phyloP scores from a whole-genome alignment of 2,113 vertebrate species.

The Hyla sarda region DNA sequence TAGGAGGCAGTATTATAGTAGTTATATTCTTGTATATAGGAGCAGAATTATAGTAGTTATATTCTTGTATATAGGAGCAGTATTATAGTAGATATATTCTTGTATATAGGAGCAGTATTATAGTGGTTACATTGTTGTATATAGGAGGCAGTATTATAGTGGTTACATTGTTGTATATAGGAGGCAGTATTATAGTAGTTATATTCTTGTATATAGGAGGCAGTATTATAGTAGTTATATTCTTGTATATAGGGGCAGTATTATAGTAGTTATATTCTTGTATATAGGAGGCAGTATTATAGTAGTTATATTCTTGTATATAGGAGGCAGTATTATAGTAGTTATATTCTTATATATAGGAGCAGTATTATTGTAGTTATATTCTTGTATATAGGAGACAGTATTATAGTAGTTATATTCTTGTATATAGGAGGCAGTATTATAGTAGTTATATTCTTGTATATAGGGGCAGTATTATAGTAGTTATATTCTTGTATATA shows the following conservation, averaged over 20 bases:
- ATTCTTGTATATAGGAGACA: neutral
- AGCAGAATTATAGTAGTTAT: too few relatives aligned
- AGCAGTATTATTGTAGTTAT: neutral
- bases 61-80: neutral
- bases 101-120: neutral
- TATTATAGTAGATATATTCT: neutral
- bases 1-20: neutral
- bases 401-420: too few relatives aligned
- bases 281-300: neutral
- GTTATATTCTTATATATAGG: neutral
- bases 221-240: too few relatives aligned
- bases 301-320: neutral
- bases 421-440: neutral
- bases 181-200: neutral
- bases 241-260: too few relatives aligned
- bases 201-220: neutral
- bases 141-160: constrained; percentile 3
- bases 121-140: neutral
- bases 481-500: neutral
- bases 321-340: neutral
- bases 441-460: neutral
- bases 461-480: neutral
- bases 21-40: neutral
- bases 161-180: neutral
- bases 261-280: neutral